These are phyloP conservation scores for Epizoanthus scotinus DNA, from an alignment of 92 coral and sea anemone species.

Conservation along the genomic window DNA sequence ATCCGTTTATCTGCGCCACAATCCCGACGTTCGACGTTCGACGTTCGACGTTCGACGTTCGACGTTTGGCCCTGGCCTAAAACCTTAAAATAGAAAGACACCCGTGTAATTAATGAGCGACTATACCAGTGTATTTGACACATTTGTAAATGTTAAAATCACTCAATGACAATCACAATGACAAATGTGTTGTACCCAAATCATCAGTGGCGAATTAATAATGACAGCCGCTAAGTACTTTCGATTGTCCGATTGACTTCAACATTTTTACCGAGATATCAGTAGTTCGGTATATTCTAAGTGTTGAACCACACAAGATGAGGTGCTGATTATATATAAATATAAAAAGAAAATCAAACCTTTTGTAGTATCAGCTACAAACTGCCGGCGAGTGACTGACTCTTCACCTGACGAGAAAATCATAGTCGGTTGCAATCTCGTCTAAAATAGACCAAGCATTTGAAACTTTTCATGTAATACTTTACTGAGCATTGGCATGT, in stretches of 20 bases:
- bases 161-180: no score
- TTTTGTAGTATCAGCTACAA: background rate
- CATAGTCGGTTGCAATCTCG: background rate
- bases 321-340: no score
- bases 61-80: no score
- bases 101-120: no score
- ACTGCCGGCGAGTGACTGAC: constrained; percentile 15
- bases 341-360: background rate
- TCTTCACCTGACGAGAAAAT: constrained; percentile 18
- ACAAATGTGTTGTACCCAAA: constrained; percentile 6
- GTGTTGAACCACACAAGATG: constrained; percentile 5
- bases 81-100: no score
- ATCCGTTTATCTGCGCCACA: no score
- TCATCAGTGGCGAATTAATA: constrained; percentile 5
- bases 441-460: no score
- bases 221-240: constrained; percentile 16
- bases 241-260: constrained; percentile 17
- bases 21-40: no score
- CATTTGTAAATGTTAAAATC: constrained; percentile 13
- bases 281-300: background rate
- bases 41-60: no score
- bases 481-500: no score
- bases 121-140: constrained; percentile 8
- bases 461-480: no score
- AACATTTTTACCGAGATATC: constrained; percentile 4